Evolutionary conservation across 2,113 vertebrate species (phyloP).

Genomic region (Psettodes erumei): DNA sequence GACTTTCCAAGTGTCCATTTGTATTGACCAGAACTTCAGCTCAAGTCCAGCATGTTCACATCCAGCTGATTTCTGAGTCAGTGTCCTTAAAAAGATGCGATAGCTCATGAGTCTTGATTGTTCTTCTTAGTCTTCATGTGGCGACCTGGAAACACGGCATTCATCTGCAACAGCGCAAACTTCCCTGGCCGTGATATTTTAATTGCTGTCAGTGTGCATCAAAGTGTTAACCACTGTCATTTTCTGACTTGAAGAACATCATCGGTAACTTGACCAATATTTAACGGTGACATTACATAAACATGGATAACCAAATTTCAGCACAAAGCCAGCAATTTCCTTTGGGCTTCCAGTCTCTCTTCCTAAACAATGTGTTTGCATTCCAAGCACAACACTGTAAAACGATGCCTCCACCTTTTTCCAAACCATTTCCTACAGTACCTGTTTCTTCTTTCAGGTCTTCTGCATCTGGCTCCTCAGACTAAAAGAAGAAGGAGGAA

Average conservation of each 20-base stretch:
- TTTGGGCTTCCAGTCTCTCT: conserved; percentile 87
- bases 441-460: conserved; percentile 88
- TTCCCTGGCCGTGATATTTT: conserved; percentile 56
- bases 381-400: conserved; percentile 71
- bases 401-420: conserved; percentile 52
- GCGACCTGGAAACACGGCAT: conserved; percentile 82
- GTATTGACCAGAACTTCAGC: conserved; percentile 67
- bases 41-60: conserved; percentile 76
- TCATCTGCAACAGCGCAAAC: conserved; percentile 76
- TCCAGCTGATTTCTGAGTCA: conserved; percentile 74
- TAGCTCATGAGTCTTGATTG: conserved; percentile 52
- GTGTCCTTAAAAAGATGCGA: conserved; percentile 68
- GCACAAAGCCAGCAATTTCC: conserved; percentile 82
- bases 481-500: conserved; percentile 26
- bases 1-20: conserved; percentile 71
- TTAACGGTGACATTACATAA: background rate
- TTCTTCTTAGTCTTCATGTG: conserved; percentile 76
- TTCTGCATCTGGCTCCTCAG: conserved; percentile 80
- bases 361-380: conserved; percentile 64
- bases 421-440: conserved; percentile 85
- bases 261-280: background rate
- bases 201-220: conserved; percentile 80
- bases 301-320: conserved; percentile 56
- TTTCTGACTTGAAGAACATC: background rate
- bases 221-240: conserved; percentile 54